phyloP scores from a whole-genome alignment of 2,797 vertebrate genomes.

The Bothrops alternatus region DNA sequence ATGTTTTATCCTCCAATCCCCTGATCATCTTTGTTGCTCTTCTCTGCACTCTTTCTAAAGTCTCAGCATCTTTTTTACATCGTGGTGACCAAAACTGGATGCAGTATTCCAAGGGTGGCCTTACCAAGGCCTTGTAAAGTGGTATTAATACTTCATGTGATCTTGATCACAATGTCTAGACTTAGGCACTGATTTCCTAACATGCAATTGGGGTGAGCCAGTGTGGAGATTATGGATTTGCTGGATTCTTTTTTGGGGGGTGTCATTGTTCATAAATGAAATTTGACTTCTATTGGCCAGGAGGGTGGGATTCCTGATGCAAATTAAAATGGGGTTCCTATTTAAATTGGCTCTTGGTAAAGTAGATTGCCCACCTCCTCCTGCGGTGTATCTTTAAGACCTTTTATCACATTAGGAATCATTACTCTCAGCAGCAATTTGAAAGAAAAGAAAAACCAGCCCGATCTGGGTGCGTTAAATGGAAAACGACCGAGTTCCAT shows the following conservation, averaged over 20 bases:
- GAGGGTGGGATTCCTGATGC: slow-evolving; percentile 35
- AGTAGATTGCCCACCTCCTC: slow-evolving; percentile 43
- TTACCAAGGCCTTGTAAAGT: no score
- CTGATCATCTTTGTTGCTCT: no score
- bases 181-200: slow-evolving; percentile 42
- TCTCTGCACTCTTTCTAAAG: no score
- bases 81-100: no score
- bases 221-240: slow-evolving; percentile 13
- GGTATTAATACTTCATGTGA: no score
- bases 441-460: slow-evolving; percentile 11
- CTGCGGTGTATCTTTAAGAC: slow-evolving; percentile 31
- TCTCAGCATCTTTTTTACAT: no score
- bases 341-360: slow-evolving; percentile 41
- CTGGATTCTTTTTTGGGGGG: neutral
- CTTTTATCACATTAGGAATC: slow-evolving; percentile 33
- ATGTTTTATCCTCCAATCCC: no score
- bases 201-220: slow-evolving; percentile 40
- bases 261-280: neutral
- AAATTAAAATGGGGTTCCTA: slow-evolving; percentile 30
- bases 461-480: neutral
- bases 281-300: slow-evolving; percentile 45
- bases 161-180: neutral
- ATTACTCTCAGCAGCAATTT: slow-evolving; percentile 42
- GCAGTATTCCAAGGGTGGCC: no score
- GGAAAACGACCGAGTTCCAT: neutral